Evolutionary conservation across 2,888 invertebrate genomes (phyloP).

Genomic region (Dryobota labecula): DNA sequence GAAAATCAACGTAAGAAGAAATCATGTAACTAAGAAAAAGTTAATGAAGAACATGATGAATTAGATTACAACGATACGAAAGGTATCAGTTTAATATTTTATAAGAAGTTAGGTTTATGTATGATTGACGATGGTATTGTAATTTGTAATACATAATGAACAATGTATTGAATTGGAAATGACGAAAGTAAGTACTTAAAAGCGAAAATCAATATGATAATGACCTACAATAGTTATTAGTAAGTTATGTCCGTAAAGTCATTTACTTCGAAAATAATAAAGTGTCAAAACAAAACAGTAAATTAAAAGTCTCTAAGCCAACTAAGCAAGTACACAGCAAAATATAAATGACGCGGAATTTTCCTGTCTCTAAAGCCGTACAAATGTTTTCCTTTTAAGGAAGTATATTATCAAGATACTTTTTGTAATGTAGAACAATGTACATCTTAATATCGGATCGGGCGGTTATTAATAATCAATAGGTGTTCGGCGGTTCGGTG

Average conservation of each 20-base stretch:
- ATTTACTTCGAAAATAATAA: not conserved
- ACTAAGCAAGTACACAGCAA: no score
- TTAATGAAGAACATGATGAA: not conserved
- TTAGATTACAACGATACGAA: not conserved
- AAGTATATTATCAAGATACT: constrained; percentile 4
- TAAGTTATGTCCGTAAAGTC: not conserved
- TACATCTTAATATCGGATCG: constrained; percentile 24
- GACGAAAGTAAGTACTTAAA: constrained; percentile 8
- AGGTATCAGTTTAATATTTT: not conserved
- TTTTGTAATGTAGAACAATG: constrained; percentile 27
- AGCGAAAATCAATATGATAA: constrained; percentile 6
- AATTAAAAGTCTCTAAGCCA: constrained; percentile 14
- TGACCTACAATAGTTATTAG: not conserved
- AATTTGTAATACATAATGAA: not conserved
- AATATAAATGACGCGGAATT: constrained; percentile 30
- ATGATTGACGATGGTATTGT: not conserved
- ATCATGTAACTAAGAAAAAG: not conserved
- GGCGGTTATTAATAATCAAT: constrained; percentile 41
- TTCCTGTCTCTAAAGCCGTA: constrained; percentile 11
- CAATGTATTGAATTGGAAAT: constrained; percentile 3
- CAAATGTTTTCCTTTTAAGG: constrained; percentile 16
- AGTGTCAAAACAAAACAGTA: constrained; percentile 5
- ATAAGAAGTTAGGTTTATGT: not conserved
- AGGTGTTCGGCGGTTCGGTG: constrained; percentile 13
- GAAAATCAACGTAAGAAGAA: constrained; percentile 9